A percentile compares a stretch with the other conserved stretches of the same genome.
These are phyloP conservation scores for Linnaemya tessellans DNA, from an alignment of 2,888 invertebrate species.

Conservation along the genomic window DNA sequence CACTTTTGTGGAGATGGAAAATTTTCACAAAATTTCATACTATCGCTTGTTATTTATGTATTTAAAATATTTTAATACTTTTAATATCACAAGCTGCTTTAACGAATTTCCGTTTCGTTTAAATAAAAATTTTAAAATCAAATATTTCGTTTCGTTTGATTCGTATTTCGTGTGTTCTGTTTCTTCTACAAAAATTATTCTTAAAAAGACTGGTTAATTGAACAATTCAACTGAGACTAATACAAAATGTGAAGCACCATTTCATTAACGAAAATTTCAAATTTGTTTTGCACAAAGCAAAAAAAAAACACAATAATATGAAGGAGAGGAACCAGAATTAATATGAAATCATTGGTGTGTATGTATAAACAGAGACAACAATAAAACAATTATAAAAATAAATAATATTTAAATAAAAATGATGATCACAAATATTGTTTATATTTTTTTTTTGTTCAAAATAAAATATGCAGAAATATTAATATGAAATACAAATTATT, in stretches of 20 bases:
- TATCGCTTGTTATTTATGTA: too few relatives aligned
- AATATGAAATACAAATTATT: constrained; percentile 24
- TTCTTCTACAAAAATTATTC: not conserved
- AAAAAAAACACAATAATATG: constrained; percentile 32
- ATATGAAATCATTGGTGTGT: constrained; percentile 50
- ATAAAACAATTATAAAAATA: constrained; percentile 2
- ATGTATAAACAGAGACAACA: constrained; percentile 33
- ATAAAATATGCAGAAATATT: constrained; percentile 2
- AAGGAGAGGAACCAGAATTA: constrained; percentile 54
- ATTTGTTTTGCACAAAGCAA: constrained; percentile 10
- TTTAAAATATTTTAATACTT: not conserved
- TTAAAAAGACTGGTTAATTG: constrained; percentile 57
- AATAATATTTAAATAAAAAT: constrained; percentile 56
- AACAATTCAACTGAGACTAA: constrained; percentile 59
- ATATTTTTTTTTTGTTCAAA: constrained; percentile 22
- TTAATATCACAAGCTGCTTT: not conserved
- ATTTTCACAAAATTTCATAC: not conserved
- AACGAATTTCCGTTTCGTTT: not conserved
- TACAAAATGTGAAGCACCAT: constrained; percentile 41
- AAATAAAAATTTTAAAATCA: not conserved
- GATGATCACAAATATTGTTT: constrained; percentile 54
- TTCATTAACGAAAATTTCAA: constrained; percentile 43
- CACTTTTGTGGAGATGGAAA: not conserved
- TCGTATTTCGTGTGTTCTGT: not conserved
- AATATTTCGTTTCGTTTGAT: constrained; percentile 7